phyloP scores from a whole-genome alignment of 1,140 invertebrate genomes.

The Hycleus cichorii region DNA sequence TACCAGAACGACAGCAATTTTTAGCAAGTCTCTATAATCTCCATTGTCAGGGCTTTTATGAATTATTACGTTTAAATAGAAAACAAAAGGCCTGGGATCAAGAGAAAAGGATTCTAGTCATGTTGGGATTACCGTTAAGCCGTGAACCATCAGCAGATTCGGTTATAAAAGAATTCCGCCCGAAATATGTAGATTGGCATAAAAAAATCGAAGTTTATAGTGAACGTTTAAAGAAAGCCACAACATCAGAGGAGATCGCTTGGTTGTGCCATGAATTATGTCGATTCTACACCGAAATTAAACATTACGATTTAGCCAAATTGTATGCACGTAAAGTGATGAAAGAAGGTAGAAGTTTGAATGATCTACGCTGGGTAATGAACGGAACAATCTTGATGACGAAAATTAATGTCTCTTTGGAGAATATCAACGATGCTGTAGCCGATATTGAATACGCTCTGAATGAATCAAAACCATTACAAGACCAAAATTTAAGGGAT shows the following conservation, averaged over 20 bases:
- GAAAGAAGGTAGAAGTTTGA: slow-evolving; percentile 41
- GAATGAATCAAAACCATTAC: not conserved
- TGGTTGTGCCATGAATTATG: slow-evolving; percentile 47
- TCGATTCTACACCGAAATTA: slow-evolving; percentile 41
- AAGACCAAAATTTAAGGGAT: not conserved
- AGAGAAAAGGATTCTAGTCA: slow-evolving; percentile 28
- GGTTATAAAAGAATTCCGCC: slow-evolving; percentile 30
- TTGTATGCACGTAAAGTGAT: slow-evolving; percentile 48
- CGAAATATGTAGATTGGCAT: slow-evolving; percentile 28
- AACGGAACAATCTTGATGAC: slow-evolving; percentile 45
- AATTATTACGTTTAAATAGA: slow-evolving; percentile 30
- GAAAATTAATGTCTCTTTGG: slow-evolving; percentile 46
- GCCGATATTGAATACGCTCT: not conserved
- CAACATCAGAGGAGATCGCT: slow-evolving; percentile 30
- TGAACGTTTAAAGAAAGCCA: slow-evolving; percentile 28
- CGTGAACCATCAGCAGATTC: slow-evolving; percentile 36
- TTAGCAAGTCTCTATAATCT: slow-evolving; percentile 29
- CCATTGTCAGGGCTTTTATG: slow-evolving; percentile 29
- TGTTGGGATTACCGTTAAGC: slow-evolving; percentile 31
- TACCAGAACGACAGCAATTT: slow-evolving; percentile 31
- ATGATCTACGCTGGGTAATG: slow-evolving; percentile 42
- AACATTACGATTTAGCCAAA: slow-evolving; percentile 47
- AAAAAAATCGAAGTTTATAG: slow-evolving; percentile 31
- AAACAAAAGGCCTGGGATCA: slow-evolving; percentile 23
- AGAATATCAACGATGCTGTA: slow-evolving; percentile 43